phyloP scores from a whole-genome alignment of 2,113 vertebrate species.

The Lycaon pictus region DNA sequence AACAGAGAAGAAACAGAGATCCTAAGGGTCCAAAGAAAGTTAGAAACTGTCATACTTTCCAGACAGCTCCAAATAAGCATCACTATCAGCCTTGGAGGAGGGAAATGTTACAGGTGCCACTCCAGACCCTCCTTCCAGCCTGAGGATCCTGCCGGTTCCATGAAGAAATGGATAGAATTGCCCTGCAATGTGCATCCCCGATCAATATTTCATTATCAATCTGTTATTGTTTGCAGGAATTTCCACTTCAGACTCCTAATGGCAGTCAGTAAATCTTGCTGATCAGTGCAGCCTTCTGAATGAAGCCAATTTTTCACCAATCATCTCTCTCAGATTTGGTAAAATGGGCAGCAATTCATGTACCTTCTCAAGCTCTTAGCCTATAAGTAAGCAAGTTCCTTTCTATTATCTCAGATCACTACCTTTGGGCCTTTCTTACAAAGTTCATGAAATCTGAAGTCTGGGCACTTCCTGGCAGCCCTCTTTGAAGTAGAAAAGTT shows the following conservation, averaged over 20 bases:
- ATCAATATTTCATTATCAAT: constrained; percentile 79
- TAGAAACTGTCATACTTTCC: constrained; percentile 61
- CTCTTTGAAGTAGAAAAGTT: neutral
- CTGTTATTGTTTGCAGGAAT: constrained; percentile 61
- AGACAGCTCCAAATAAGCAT: constrained; percentile 55
- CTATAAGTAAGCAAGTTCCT: neutral
- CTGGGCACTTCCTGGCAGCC: accelerated
- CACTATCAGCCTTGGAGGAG: constrained; percentile 7
- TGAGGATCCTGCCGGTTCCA: neutral
- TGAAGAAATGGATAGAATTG: constrained; percentile 51
- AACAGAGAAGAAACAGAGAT: constrained; percentile 39
- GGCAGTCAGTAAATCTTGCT: constrained; percentile 67
- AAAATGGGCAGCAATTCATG: neutral
- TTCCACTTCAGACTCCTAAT: constrained; percentile 62
- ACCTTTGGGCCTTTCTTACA: neutral
- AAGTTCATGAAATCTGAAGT: neutral
- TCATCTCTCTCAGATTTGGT: constrained; percentile 58
- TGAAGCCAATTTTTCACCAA: constrained; percentile 58
- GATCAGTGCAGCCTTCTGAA: constrained; percentile 31
- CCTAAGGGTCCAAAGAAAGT: constrained; percentile 72
- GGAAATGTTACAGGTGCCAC: neutral
- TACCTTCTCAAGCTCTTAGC: neutral
- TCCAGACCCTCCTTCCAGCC: neutral
- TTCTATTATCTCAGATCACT: neutral
- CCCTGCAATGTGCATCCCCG: neutral